Percentiles rank a stretch among this genome's conserved stretches.
phyloP scores from a whole-genome alignment of 2,797 vertebrate genomes.

The Centroberyx gerrardi region DNA sequence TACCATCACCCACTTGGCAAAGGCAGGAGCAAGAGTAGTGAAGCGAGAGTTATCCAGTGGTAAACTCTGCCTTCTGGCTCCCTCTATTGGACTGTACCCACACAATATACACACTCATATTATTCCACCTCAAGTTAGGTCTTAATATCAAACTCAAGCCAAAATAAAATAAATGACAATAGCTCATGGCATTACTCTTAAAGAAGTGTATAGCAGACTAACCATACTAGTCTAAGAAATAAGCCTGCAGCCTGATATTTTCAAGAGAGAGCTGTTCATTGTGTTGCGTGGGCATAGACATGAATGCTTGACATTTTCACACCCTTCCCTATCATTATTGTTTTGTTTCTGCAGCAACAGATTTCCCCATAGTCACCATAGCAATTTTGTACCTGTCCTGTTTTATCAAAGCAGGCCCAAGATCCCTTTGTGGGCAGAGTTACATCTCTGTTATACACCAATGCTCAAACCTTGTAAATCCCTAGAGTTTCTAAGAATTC shows the following conservation, averaged over 20 bases:
- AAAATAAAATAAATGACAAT: not conserved
- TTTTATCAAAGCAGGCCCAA: not conserved
- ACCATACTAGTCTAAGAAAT: not conserved
- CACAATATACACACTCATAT: not conserved
- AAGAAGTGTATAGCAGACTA: not conserved
- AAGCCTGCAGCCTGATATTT: not conserved
- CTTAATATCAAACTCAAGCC: not conserved
- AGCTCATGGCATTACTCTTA: not conserved
- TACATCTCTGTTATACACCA: not conserved
- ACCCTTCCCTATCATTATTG: not conserved
- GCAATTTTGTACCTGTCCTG: conserved; percentile 3
- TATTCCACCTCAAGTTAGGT: not conserved
- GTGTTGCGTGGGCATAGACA: conserved; percentile 8
- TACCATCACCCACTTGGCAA: not conserved
- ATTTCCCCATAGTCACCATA: not conserved
- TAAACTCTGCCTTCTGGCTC: conserved; percentile 51
- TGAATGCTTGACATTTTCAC: conserved; percentile 4
- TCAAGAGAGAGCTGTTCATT: not conserved
- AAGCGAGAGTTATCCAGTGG: not conserved
- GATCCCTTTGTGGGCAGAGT: not conserved
- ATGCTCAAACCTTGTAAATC: not conserved
- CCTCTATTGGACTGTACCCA: conserved; percentile 66
- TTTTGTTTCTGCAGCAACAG: conserved; percentile 10
- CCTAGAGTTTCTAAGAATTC: too few relatives aligned
- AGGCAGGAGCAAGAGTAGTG: not conserved